Conservation (phyloP, 2,888 invertebrate species). For the Mimachlamys varia region DNA sequence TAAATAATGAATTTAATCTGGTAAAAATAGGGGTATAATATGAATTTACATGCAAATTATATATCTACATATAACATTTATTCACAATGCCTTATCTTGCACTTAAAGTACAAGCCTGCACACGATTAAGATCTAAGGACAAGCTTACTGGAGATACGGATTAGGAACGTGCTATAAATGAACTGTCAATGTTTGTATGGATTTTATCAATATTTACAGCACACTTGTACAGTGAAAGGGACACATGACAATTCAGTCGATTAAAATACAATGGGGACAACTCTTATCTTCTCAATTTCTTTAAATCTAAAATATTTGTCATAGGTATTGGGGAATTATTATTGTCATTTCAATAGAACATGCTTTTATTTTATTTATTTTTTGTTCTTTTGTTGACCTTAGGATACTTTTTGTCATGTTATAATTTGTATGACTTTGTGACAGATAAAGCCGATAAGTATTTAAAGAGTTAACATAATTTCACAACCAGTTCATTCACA, state of each 20-base stretch:
- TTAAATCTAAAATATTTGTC: background rate
- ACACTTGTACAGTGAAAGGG: background rate
- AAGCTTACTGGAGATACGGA: background rate
- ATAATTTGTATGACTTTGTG: background rate
- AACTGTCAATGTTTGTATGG: slow-evolving; percentile 2
- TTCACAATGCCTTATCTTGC: too few species aligned
- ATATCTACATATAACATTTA: too few species aligned
- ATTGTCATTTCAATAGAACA: background rate
- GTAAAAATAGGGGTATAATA: too few species aligned
- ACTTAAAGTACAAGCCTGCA: background rate
- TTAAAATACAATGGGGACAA: background rate
- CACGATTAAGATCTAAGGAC: background rate
- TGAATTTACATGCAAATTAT: too few species aligned
- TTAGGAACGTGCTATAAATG: background rate
- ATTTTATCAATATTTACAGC: background rate
- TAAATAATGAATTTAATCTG: too few species aligned
- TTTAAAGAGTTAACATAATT: too few species aligned
- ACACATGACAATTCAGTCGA: background rate
- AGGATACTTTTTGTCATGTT: background rate
- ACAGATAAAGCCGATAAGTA: background rate
- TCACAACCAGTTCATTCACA: background rate
- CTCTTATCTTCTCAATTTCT: background rate
- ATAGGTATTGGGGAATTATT: background rate
- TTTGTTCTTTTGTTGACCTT: background rate
- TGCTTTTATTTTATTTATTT: background rate